Base-by-base conservation (phyloP, 2,113 vertebrate genomes). In the Pteronura brasiliensis region DNA sequence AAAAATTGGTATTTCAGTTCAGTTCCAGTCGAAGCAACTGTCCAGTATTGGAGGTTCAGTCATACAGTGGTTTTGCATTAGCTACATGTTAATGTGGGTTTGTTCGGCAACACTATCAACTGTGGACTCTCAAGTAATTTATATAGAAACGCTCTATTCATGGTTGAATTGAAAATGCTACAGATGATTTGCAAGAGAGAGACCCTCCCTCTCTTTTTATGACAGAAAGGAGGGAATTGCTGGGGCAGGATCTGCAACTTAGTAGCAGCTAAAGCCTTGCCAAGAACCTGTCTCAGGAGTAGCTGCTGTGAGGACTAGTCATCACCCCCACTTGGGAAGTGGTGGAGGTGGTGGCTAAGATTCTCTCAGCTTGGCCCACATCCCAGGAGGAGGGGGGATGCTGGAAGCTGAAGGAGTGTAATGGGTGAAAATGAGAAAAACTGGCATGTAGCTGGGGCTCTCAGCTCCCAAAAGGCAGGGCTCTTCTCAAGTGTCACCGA, bases 401-500 rank as follows among this genome's bases (percentile, higher is more conserved):
- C 90, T 90, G 90, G 94, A 95, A 95, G 82, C 39, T 34, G 71
- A 86, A 84, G 71, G 80, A 93, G 52, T 59, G 18, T 55, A 52
- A 95, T 31, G 77, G 71, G 76, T 92, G 87, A 97, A 61, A 84
- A 77, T 36, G 63, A 93, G 84, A 69, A 17, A 44, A 65, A 39
- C 12, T 81, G 69, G 49, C 80, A 49, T 14, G 4, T 52, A 52
- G 69, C 61, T 44, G 39, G 59, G 55, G 34, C 57, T 71, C 34
- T 86, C 89, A 72, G 71, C 57, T 96, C 81, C 47, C 77, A 18
- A 52, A 93, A 80, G 4, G 55, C 4, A 39, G 63, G 74, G 55
- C 42, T 96, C 79, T 90, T 87, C 93, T 98, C 87, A 94, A 71
- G 90, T 92, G 87, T 93, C 93, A 95, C 31, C 52, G 69, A 95